A percentile compares a stretch with the other conserved stretches of the same genome.
Evolutionary conservation across 2,113 vertebrate species (phyloP).

Genomic region (Apistogramma diplotaenia): DNA sequence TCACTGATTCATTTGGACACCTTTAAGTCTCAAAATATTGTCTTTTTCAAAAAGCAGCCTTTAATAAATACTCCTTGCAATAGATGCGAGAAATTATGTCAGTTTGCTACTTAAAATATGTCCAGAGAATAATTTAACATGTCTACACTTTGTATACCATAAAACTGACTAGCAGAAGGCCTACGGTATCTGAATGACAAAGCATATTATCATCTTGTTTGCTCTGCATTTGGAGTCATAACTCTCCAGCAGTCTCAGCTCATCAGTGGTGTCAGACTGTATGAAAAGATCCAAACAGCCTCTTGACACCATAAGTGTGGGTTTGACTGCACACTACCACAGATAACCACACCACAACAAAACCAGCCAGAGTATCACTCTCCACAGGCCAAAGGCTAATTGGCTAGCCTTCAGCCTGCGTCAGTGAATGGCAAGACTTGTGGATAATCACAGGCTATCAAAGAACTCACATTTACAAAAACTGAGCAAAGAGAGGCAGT

Average conservation of each 20-base stretch:
- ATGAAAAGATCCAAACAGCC: constrained; percentile 42
- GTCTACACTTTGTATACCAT: background rate
- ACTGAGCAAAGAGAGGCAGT: background rate
- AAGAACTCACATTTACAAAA: constrained; percentile 21
- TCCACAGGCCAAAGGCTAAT: constrained; percentile 64
- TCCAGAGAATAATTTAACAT: background rate
- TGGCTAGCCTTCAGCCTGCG: constrained; percentile 45
- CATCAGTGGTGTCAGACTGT: constrained; percentile 38
- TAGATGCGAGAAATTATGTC: background rate
- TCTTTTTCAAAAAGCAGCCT: background rate
- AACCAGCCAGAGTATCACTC: constrained; percentile 40
- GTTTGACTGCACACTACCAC: constrained; percentile 53
- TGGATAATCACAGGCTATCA: constrained; percentile 50
- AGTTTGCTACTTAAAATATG: background rate
- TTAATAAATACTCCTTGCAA: background rate
- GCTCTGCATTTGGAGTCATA: constrained; percentile 23
- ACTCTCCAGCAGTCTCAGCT: constrained; percentile 23
- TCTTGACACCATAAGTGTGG: constrained; percentile 60
- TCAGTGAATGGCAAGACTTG: constrained; percentile 20
- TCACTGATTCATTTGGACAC: constrained; percentile 19
- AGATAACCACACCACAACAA: constrained; percentile 48
- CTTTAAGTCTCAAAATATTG: background rate
- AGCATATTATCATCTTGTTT: constrained; percentile 36
- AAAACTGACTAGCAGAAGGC: constrained; percentile 15
- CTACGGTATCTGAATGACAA: constrained; percentile 48